Conservation (phyloP, 2,113 vertebrate genomes). For the Martes martes region DNA sequence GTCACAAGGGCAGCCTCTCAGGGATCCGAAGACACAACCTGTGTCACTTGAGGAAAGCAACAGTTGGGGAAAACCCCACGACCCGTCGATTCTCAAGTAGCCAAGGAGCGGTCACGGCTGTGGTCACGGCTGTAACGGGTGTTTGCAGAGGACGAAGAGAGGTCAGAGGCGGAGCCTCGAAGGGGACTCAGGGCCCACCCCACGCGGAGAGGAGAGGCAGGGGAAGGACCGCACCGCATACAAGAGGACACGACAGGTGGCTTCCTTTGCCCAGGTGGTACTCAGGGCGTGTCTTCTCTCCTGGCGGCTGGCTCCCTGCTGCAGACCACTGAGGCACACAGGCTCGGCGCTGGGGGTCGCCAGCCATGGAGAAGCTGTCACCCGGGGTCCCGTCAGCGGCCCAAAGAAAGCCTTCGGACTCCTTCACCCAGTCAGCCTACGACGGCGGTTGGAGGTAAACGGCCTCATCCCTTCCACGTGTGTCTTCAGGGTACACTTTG, state of each 20-base stretch:
- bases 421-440: neutral
- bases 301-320: neutral
- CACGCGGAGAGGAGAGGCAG: no score
- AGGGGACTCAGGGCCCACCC: neutral
- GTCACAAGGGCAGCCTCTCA: accelerated
- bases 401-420: neutral
- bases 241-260: neutral
- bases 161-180: accelerated
- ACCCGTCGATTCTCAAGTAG: neutral
- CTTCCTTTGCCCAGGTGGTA: neutral
- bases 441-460: neutral
- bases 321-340: neutral
- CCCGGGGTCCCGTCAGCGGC: neutral
- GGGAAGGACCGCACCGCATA: accelerated
- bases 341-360: accelerated
- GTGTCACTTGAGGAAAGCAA: neutral
- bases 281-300: neutral
- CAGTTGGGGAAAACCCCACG: neutral
- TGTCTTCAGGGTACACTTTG: neutral
- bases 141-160: accelerated
- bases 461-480: neutral
- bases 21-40: neutral
- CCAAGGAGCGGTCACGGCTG: accelerated
- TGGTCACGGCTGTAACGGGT: accelerated
- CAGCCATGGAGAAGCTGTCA: neutral